phyloP scores from a whole-genome alignment of 2,888 invertebrate genomes.

The Sericinus montela region DNA sequence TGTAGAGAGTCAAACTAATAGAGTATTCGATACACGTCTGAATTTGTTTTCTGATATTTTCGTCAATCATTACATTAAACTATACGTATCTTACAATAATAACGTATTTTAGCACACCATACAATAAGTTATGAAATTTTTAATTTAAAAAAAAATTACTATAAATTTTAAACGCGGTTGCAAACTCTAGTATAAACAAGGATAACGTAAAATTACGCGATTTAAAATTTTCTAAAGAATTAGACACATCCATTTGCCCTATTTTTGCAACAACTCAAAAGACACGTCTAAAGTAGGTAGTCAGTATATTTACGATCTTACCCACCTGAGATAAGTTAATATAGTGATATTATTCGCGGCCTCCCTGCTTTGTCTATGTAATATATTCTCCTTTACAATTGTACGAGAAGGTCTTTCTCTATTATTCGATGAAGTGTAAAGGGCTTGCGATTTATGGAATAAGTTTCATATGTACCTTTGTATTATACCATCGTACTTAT shows the following conservation, averaged over 20 bases:
- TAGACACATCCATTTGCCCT: constrained; percentile 33
- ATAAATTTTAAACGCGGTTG: no score
- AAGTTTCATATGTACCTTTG: constrained; percentile 42
- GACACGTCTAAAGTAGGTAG: constrained; percentile 38
- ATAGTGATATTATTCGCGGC: constrained; percentile 47
- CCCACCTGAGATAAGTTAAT: constrained; percentile 63
- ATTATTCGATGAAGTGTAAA: constrained; percentile 70
- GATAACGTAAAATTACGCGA: not conserved
- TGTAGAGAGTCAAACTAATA: no score
- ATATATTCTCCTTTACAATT: constrained; percentile 61
- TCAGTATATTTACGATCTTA: constrained; percentile 41
- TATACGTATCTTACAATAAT: no score
- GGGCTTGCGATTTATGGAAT: constrained; percentile 62
- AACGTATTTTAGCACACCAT: no score
- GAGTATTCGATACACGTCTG: no score
- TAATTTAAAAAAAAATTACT: no score
- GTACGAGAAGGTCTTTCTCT: constrained; percentile 56
- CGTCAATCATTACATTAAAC: no score
- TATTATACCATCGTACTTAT: constrained; percentile 45
- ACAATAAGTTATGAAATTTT: no score
- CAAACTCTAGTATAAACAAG: no score
- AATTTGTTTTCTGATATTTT: no score
- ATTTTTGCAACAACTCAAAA: constrained; percentile 32
- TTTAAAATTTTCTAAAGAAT: not conserved
- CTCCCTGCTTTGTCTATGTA: constrained; percentile 33